phyloP scores from a whole-genome alignment of 2,888 invertebrate genomes.

The Drosophila quasianomalipes region DNA sequence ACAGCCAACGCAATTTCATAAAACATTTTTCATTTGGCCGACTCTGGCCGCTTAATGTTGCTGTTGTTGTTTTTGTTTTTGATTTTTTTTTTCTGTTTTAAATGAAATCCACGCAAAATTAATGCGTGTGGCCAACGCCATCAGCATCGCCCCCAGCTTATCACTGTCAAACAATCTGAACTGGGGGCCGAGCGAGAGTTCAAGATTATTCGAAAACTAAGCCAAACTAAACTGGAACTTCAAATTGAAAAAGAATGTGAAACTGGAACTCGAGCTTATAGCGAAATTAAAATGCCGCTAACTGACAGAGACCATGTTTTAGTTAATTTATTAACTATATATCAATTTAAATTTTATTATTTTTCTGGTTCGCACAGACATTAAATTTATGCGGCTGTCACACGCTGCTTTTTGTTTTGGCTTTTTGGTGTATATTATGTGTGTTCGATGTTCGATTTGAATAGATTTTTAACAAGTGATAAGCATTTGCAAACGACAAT shows the following conservation, averaged over 20 bases:
- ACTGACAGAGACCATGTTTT: conserved; percentile 60
- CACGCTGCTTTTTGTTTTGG: conserved; percentile 41
- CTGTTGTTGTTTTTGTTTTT: conserved; percentile 20
- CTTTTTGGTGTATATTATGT: conserved; percentile 9
- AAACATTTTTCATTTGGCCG: conserved; percentile 59
- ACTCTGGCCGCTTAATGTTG: conserved; percentile 20
- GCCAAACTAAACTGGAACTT: conserved; percentile 14
- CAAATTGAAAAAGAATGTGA: conserved; percentile 33
- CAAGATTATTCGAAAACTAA: conserved; percentile 17
- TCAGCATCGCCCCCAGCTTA: conserved; percentile 76
- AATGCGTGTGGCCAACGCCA: conserved; percentile 79
- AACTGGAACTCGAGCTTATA: conserved; percentile 40
- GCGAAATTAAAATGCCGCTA: conserved; percentile 27
- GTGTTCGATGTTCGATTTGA: conserved; percentile 48
- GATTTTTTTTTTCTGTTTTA: conserved; percentile 44
- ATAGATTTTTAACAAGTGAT: conserved; percentile 79
- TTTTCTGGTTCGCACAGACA: conserved; percentile 31
- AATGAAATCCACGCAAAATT: conserved; percentile 77
- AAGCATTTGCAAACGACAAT: conserved; percentile 67
- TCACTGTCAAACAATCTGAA: conserved; percentile 72
- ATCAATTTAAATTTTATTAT: conserved; percentile 71
- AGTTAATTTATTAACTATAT: conserved; percentile 73
- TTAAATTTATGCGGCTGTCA: conserved; percentile 65
- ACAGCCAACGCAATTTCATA: conserved; percentile 69
- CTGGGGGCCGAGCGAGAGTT: conserved; percentile 26